Conservation (phyloP, 2,797 vertebrate genomes). For the Phyllotis vaccarum region DNA sequence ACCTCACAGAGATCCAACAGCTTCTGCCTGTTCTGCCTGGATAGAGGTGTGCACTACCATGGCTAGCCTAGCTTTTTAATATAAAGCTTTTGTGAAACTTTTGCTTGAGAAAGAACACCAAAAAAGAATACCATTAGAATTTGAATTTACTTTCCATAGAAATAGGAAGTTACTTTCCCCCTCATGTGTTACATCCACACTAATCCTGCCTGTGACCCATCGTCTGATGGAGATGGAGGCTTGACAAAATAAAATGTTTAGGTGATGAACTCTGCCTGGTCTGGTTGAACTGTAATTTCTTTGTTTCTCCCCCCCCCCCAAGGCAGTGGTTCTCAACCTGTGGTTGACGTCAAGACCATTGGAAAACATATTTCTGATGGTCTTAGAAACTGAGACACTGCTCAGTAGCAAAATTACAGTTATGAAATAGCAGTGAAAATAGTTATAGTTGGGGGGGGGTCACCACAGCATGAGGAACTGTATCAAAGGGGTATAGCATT, state of each 20-base stretch:
- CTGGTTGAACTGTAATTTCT: conserved; percentile 17
- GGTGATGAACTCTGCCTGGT: not conserved
- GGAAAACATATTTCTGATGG: not conserved
- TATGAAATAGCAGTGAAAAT: not conserved
- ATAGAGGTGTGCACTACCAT: not conserved
- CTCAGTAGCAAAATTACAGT: not conserved
- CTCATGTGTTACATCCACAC: not conserved
- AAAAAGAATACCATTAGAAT: not conserved
- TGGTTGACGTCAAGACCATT: accelerated
- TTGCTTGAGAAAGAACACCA: conserved; percentile 25
- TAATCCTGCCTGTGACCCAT: not conserved
- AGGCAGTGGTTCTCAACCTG: not conserved
- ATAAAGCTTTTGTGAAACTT: conserved; percentile 36
- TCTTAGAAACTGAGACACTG: not conserved
- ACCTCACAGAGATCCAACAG: not conserved
- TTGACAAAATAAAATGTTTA: conserved; percentile 28
- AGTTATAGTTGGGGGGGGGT: not conserved
- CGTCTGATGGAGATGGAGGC: not conserved
- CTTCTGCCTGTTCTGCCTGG: not conserved
- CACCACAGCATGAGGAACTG: not conserved
- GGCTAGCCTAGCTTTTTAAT: not conserved
- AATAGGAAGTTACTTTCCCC: conserved; percentile 11
- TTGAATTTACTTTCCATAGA: conserved; percentile 32
- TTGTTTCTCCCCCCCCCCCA: not conserved
- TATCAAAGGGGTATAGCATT: not conserved